Evolutionary conservation across 1,140 invertebrate genomes (phyloP), one percentile per base, ranked within the genome.

Genomic region (Drosophila melanica): DNA sequence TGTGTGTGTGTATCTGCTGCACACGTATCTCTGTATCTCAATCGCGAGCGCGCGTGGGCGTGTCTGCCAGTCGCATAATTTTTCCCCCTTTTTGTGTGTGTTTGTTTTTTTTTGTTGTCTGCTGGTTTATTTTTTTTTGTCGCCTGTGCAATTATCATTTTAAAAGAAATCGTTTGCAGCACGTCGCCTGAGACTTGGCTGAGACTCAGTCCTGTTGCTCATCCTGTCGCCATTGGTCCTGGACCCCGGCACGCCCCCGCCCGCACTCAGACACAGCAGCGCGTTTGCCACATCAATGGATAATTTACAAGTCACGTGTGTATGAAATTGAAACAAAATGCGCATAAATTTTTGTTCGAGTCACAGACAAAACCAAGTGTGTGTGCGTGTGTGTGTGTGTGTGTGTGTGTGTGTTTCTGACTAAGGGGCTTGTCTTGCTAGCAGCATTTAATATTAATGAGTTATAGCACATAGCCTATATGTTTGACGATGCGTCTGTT

Each of bases 321-420:
- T 87, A 81, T 87, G 84, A 87, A 87, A 87, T 87, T 87, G 84
- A 87, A 87, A 87, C 84, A 89, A 87, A 87, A 87, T 87, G 84
- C 84, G 84, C 84, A 87, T 87, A 87, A 89, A 89, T 87, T 87
- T 84, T 78, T 45, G 20, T 54, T 39, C 59, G 18, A 54, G 66
- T 10, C 67, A 69, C 63, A 75, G 76, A 39, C 41, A 72, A n/a
- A n/a, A 51, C 54, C 20, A 64, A 39, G 8, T n/a, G n/a, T 42
- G 41, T 48, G 62, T 18, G 35, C 42, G 10, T 53, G 23, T 41
- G 12, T 53, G 45, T 41, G 51, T 64, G 35, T 51, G 30, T 58
- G 45, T 48, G 63, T 41, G 54, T 62, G 45, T 63, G 37, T 60
- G 62, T 60, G 18, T 42, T 35, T 67, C 59, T 70, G 75, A 68